Percentiles rank a stretch among this genome's conserved stretches.
These are phyloP conservation scores for Zele albiditarsus DNA, from an alignment of 2,888 invertebrate genomes.

Conservation along the genomic window DNA sequence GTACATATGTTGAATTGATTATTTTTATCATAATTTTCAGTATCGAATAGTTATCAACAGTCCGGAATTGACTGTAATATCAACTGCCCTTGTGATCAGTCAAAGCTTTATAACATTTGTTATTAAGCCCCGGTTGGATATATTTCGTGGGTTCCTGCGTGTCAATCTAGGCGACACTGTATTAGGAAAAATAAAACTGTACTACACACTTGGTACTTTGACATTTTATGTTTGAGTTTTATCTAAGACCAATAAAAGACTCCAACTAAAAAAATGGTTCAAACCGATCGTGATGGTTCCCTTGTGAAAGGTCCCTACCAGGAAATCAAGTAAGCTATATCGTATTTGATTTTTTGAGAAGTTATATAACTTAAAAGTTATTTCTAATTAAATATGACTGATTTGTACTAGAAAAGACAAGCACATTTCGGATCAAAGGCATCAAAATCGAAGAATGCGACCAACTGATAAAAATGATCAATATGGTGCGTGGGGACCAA, in stretches of 20 bases:
- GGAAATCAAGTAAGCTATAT: constrained; percentile 59
- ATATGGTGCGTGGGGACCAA: constrained; percentile 81
- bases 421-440: constrained; percentile 44
- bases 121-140: constrained; percentile 56
- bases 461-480: constrained; percentile 61
- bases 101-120: constrained; percentile 49
- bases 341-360: constrained; percentile 10
- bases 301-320: constrained; percentile 61
- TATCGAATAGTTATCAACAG: constrained; percentile 20
- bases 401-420: constrained; percentile 64
- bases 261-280: constrained; percentile 59
- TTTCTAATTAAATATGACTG: neutral
- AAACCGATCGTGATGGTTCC: constrained; percentile 54
- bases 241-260: neutral
- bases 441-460: constrained; percentile 60
- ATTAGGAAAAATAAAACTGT: constrained; percentile 41
- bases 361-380: neutral
- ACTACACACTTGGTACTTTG: constrained; percentile 5
- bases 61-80: constrained; percentile 47
- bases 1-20: neutral
- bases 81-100: constrained; percentile 52
- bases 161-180: constrained; percentile 27
- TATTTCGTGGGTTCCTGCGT: constrained; percentile 25
- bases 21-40: constrained; percentile 36
- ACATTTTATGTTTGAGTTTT: neutral